Evolutionary conservation across 1,140 invertebrate genomes (phyloP).

Genomic region (Ylistrum balloti): DNA sequence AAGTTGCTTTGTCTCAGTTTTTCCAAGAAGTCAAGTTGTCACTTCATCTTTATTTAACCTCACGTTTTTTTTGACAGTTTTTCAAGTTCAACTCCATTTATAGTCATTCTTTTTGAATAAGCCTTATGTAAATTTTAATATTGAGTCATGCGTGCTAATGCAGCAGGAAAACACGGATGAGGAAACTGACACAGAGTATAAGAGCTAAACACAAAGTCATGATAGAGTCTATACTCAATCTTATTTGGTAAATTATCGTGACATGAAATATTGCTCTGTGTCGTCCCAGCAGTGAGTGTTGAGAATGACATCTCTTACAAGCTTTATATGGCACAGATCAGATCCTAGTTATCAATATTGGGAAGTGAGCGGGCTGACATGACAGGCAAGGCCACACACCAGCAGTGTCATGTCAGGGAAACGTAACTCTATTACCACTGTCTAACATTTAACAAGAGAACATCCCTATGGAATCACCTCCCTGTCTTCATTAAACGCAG

Average conservation of each 20-base stretch:
- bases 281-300: background rate
- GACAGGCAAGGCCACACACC: constrained; percentile 1
- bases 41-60: too few relatives aligned
- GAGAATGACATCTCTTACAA: background rate
- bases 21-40: too few relatives aligned
- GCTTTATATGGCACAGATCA: constrained; percentile 31
- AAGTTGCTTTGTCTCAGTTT: too few relatives aligned
- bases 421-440: constrained; percentile 27
- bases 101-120: too few relatives aligned
- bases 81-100: too few relatives aligned
- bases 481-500: constrained; percentile 6
- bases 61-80: too few relatives aligned
- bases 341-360: constrained; percentile 24
- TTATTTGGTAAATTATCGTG: background rate
- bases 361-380: background rate
- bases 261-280: constrained; percentile 2
- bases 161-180: background rate
- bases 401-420: background rate
- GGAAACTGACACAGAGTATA: background rate
- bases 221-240: background rate
- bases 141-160: too few relatives aligned
- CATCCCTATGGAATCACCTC: constrained; percentile 2
- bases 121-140: too few relatives aligned
- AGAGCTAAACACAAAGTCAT: background rate
- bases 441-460: constrained; percentile 15